phyloP scores from a whole-genome alignment of 2,113 vertebrate species.

The Hemiprocne comata region DNA sequence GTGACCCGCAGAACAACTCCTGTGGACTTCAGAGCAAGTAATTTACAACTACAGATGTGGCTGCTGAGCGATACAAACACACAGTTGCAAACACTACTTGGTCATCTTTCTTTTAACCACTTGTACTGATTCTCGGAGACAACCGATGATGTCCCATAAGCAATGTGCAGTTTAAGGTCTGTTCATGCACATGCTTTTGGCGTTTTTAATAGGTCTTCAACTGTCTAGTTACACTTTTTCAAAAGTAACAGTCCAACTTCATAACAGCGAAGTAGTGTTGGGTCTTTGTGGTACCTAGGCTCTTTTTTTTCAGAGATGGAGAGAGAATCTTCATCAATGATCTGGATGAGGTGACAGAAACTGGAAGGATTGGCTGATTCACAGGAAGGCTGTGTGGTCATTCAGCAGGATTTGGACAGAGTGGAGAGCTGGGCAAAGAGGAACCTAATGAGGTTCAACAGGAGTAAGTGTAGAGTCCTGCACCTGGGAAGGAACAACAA shows the following conservation, averaged over 20 bases:
- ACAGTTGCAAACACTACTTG: too few species aligned
- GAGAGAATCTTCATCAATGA: not conserved
- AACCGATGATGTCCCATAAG: not conserved
- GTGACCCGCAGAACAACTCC: not conserved
- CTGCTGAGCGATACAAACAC: not conserved
- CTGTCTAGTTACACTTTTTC: not conserved
- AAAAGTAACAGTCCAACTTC: not conserved
- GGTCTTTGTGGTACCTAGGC: not conserved
- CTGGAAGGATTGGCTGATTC: too few species aligned
- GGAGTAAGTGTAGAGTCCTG: too few species aligned
- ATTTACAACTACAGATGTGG: not conserved
- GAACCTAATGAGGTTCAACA: too few species aligned
- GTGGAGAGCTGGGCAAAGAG: too few species aligned
- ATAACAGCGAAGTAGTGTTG: not conserved
- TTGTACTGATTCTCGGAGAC: not conserved
- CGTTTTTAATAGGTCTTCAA: not conserved
- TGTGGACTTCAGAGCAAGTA: not conserved
- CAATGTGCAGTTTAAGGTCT: not conserved
- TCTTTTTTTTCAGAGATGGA: not conserved
- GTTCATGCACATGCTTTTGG: rapidly evolving
- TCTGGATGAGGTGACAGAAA: too few species aligned
- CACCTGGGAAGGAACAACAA: too few species aligned
- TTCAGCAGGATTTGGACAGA: too few species aligned
- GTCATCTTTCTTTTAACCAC: not conserved
- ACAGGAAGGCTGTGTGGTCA: too few species aligned